Evolutionary conservation across 2,113 vertebrate genomes (phyloP), one percentile per base, ranked within the genome.

Genomic region (Neolamprologus ventralis): DNA sequence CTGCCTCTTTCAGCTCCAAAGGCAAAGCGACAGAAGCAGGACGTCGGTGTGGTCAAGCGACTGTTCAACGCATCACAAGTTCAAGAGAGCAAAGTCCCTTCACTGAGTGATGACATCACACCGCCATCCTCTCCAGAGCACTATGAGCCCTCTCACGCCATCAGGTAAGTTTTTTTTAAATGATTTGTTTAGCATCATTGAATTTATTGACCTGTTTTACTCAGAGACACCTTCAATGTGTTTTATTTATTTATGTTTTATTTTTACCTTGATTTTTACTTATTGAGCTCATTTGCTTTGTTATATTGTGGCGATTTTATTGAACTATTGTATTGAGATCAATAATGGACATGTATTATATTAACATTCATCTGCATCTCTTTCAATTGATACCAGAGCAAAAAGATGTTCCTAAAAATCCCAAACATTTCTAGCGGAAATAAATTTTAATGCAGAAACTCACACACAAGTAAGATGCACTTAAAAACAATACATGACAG

Each of bases 11-110:
- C 82, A 99, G 97, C 97, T 42, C 98, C 97, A 0, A 97, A 94
- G 57, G 73, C 95, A 0, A 99, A 98, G 88, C 96, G 97, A 1
- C 96, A 91, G n/a, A 97, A 96, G 81, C 91, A 97, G 40, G 97
- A 98, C 3, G 93, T 93, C 0, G 95, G 95, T 0, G 97, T 96
- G 1, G 96, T 91, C 2, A 99, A 98, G 95, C 97, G 95, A 65
- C 95, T 99, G 68, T 99, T 99, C 9, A 92, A 83, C 1, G 3
- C 19, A 1, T n/a, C 14, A 5, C 81, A 84, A 26, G 68, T 80
- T 4, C 95, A 73, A 51, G 91, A 89, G 28, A 94, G 93, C 83
- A 94, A 89, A 2, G 95, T 93, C 2, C 93, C 95, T 0, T 85
- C 16, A 1, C 28, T 21, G 35, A 40, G 68, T 2, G 95, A 87